A percentile compares a stretch with the other conserved stretches of the same genome.
These are phyloP conservation scores for Sphaeridia pumilis DNA, from an alignment of 2,888 invertebrate genomes.

Conservation along the genomic window DNA sequence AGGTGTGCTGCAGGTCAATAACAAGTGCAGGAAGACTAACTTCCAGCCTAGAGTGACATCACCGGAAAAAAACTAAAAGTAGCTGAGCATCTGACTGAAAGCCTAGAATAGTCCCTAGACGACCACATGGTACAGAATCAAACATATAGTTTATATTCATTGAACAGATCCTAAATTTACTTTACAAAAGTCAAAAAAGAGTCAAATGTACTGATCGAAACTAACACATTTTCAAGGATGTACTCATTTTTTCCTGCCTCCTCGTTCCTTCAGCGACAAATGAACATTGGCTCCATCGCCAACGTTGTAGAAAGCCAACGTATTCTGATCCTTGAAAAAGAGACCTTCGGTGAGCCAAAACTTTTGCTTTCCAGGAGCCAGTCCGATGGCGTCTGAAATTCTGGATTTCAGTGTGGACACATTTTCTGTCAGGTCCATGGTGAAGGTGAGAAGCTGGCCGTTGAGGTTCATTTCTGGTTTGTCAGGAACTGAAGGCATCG, in stretches of 20 bases:
- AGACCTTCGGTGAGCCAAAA: conserved; percentile 93
- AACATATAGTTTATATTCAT: too few relatives aligned
- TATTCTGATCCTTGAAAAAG: conserved; percentile 94
- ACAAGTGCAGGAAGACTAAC: too few relatives aligned
- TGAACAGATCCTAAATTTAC: too few relatives aligned
- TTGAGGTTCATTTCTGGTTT: conserved; percentile 91
- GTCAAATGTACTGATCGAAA: too few relatives aligned
- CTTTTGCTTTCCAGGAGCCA: conserved; percentile 96
- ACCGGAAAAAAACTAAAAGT: too few relatives aligned
- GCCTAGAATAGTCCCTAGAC: too few relatives aligned
- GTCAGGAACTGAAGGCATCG: conserved; percentile 70
- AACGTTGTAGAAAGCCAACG: conserved; percentile 91
- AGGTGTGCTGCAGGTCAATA: too few relatives aligned
- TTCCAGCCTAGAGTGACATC: too few relatives aligned
- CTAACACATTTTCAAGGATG: too few relatives aligned
- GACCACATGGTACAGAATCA: too few relatives aligned
- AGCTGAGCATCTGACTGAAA: too few relatives aligned
- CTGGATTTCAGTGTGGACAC: conserved; percentile 79
- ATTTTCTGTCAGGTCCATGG: conserved; percentile 61
- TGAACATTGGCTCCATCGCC: conserved; percentile 69
- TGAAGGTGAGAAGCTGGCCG: conserved; percentile 72
- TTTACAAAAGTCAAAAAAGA: too few relatives aligned
- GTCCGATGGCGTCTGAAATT: conserved; percentile 71
- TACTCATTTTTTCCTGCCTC: conserved; percentile 90
- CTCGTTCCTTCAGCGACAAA: conserved; percentile 90